phyloP scores from a whole-genome alignment of 1,140 invertebrate genomes.

The Caenorhabditis brenneri region DNA sequence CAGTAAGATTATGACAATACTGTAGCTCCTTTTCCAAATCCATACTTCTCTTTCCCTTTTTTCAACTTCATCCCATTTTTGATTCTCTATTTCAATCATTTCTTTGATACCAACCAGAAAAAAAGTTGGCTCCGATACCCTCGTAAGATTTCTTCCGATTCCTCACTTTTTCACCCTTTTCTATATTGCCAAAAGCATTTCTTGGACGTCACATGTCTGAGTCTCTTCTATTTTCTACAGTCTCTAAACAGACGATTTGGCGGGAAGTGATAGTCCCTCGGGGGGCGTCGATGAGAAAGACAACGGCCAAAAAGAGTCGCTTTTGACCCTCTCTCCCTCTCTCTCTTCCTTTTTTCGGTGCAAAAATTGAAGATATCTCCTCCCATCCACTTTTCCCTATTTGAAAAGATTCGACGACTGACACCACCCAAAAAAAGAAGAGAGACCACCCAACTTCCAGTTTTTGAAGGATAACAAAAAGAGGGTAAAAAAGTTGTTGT shows the following conservation, averaged over 20 bases:
- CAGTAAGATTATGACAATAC: no score
- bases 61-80: background rate
- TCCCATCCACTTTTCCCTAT: background rate
- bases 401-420: background rate
- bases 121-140: background rate
- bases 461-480: conserved; percentile 3
- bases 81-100: conserved; percentile 4
- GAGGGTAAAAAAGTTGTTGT: background rate
- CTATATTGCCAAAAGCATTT: conserved; percentile 41
- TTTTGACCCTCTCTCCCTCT: conserved; percentile 22
- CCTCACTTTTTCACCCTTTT: conserved; percentile 29
- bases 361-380: conserved; percentile 6
- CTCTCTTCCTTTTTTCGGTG: conserved; percentile 24
- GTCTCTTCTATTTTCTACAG: background rate
- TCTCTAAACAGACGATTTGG: conserved; percentile 31
- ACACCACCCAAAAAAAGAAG: background rate
- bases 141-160: conserved; percentile 12
- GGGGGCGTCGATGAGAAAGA: conserved; percentile 27
- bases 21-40: background rate
- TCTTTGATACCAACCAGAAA: background rate
- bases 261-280: conserved; percentile 39
- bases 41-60: background rate
- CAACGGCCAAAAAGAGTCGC: background rate
- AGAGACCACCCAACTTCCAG: background rate
- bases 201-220: conserved; percentile 28